These are phyloP conservation scores for Tethea ocularis DNA, from an alignment of 2,888 invertebrate species.

Conservation along the genomic window DNA sequence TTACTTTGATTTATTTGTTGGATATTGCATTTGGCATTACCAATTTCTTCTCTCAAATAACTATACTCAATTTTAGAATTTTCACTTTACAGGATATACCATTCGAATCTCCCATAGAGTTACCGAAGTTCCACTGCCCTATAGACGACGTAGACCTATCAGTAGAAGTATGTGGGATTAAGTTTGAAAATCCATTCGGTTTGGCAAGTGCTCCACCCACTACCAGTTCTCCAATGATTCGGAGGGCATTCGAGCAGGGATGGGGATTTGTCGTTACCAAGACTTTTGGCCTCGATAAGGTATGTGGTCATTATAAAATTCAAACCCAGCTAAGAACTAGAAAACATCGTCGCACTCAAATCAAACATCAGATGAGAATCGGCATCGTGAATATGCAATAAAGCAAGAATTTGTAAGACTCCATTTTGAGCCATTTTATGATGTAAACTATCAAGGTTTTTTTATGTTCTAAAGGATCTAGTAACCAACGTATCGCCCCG, in stretches of 20 bases:
- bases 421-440: no score
- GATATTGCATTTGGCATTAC: neutral
- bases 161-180: conserved; percentile 95
- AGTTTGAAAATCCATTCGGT: conserved; percentile 98
- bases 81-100: conserved; percentile 79
- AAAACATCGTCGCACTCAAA: no score
- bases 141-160: conserved; percentile 97
- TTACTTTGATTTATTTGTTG: neutral
- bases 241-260: conserved; percentile 96
- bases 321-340: no score
- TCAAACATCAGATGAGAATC: no score
- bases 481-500: conserved; percentile 99
- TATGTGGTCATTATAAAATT: conserved; percentile 46
- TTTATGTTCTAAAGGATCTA: conserved; percentile 85
- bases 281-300: conserved; percentile 97
- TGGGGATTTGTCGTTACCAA: conserved; percentile 99
- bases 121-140: conserved; percentile 96
- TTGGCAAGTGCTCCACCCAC: conserved; percentile 98
- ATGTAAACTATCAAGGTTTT: neutral
- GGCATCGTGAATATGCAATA: no score
- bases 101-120: conserved; percentile 86
- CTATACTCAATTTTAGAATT: neutral
- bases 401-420: no score
- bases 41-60: neutral
- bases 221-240: conserved; percentile 96